These are phyloP conservation scores for Chlorops oryzae DNA, from an alignment of 1,140 invertebrate species.

Conservation along the genomic window DNA sequence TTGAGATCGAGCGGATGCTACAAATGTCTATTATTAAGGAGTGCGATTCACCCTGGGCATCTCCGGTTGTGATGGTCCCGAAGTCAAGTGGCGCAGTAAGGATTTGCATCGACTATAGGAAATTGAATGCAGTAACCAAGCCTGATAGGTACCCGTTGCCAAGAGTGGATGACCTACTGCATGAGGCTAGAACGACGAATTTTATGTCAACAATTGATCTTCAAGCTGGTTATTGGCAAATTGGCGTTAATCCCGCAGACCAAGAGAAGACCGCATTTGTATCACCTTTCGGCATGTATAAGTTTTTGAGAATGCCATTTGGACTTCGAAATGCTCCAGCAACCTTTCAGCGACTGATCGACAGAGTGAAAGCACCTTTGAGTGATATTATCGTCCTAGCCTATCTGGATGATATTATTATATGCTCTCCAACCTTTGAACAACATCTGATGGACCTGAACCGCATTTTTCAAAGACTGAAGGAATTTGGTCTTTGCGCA, in stretches of 20 bases:
- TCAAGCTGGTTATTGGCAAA: slow-evolving; percentile 40
- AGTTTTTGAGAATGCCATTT: slow-evolving; percentile 48
- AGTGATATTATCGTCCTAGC: not conserved
- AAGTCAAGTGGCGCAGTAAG: slow-evolving; percentile 33
- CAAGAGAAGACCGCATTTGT: slow-evolving; percentile 47
- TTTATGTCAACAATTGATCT: slow-evolving; percentile 34
- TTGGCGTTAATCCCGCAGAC: slow-evolving; percentile 28
- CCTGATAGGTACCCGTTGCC: slow-evolving; percentile 44
- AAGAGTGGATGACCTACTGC: slow-evolving; percentile 28
- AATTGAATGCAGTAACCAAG: slow-evolving; percentile 36
- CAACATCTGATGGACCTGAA: slow-evolving; percentile 8
- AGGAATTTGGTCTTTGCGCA: not conserved
- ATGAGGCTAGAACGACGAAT: slow-evolving; percentile 1
- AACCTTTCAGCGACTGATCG: slow-evolving; percentile 46
- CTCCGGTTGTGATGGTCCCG: slow-evolving; percentile 37
- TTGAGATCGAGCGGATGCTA: slow-evolving; percentile 29
- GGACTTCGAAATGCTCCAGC: slow-evolving; percentile 42
- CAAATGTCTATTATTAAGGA: slow-evolving; percentile 36
- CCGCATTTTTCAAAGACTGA: not conserved
- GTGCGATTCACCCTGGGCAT: slow-evolving; percentile 38
- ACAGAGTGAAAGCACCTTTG: slow-evolving; percentile 17
- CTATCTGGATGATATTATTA: slow-evolving; percentile 2
- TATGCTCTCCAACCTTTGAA: not conserved
- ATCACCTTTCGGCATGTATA: slow-evolving; percentile 40
- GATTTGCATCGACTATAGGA: slow-evolving; percentile 44